These are phyloP conservation scores for Sminthurides bifidus DNA, from an alignment of 1,140 invertebrate species.

Conservation along the genomic window DNA sequence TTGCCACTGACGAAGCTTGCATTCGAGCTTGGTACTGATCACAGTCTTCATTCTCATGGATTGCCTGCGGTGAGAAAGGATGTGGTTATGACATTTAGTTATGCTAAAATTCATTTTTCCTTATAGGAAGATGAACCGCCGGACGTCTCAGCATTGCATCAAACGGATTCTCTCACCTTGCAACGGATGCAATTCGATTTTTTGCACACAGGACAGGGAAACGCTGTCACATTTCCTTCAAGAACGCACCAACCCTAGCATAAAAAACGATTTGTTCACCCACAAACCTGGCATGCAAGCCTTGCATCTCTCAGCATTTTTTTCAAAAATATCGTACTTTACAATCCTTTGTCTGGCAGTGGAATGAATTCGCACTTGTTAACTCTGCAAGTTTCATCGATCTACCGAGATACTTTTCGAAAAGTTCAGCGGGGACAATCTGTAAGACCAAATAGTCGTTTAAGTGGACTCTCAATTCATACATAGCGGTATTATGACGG, in stretches of 20 bases:
- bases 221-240: conserved; percentile 75
- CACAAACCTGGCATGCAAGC: not conserved
- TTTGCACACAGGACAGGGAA: conserved; percentile 71
- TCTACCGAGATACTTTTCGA: conserved; percentile 66
- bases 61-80: conserved; percentile 49
- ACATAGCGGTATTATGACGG: not conserved
- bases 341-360: conserved; percentile 83
- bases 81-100: too few species aligned
- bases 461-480: not conserved
- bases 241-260: conserved; percentile 69
- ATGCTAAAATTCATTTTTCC: too few species aligned
- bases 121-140: too few species aligned
- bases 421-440: conserved; percentile 56
- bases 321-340: conserved; percentile 30
- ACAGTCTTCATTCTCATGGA: conserved; percentile 73
- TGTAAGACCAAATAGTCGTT: conserved; percentile 34
- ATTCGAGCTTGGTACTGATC: conserved; percentile 70
- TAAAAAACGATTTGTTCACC: conserved; percentile 2
- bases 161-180: conserved; percentile 53
- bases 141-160: not conserved
- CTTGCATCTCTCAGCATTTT: too few species aligned
- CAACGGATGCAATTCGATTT: conserved; percentile 76
- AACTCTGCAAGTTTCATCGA: conserved; percentile 72
- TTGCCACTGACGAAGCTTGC: conserved; percentile 36
- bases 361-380: conserved; percentile 70